Base-by-base conservation (phyloP, 2,888 invertebrate genomes). In the Pandemis corylana region DNA sequence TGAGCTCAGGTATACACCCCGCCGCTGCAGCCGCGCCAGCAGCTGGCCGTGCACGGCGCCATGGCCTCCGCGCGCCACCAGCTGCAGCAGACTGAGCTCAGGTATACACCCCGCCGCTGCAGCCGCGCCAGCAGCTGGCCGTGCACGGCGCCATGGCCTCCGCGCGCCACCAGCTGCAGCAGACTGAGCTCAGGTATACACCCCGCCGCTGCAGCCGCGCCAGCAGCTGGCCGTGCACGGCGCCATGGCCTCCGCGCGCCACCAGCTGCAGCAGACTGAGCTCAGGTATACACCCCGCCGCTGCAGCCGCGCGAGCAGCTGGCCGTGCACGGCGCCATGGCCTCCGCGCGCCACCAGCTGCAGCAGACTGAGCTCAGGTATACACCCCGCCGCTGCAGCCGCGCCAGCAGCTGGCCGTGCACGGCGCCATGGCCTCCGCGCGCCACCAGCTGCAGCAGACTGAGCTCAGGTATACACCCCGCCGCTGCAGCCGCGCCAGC, bases 321-420 rank as follows among this genome's bases (percentile, higher is more conserved):
- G n/a, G 97, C 97, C 7, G 97, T 98, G 5, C 95, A 98, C 68
- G 98, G 98, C 84, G 98, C 98, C 0, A 97, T 98, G 93, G 97
- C 97, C 12, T 97, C 97, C 78, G 98, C 98, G 0, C 95, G 97
- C 69, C 97, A 98, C 77, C 98, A 98, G 85, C 90, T 98, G n/a
- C 97, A 97, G 82, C 96, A 97, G 84, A 98, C 97, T 0, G 98
- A 98, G 86, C 96, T 97, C 82, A 97, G 96, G 96, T n/a, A n/a
- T n/a, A n/a, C n/a, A n/a, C n/a, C 83, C 97, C 97, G 2, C 96
- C 97, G 0, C 89, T 98, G 78, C 97, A 97, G 69, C 96, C 97
- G 0, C 94, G 97, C 51, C 98, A 98, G 83, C 96, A 97, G 83
- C 91, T 98, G n/a, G 97, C 97, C 7, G 97, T 98, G 5, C 95